These are phyloP conservation scores for Salvelinus namaycush DNA, from an alignment of 2,113 vertebrate genomes.

Conservation along the genomic window DNA sequence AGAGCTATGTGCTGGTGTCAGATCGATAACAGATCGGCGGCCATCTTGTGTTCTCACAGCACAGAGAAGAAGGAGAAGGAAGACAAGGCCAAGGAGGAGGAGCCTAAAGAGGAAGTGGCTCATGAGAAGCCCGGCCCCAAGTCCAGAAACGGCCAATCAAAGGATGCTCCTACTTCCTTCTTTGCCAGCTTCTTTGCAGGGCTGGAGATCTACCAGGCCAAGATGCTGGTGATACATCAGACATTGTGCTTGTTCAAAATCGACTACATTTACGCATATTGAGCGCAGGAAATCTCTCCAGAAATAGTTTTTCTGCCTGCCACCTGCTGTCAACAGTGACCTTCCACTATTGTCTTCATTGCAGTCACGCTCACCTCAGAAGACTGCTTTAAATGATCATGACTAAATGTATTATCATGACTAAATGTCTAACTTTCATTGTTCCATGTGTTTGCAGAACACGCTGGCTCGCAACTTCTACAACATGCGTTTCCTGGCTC, in stretches of 20 bases:
- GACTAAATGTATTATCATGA: neutral
- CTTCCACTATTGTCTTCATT: too few relatives aligned
- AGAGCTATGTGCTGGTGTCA: too few relatives aligned
- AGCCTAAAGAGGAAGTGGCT: constrained; percentile 70
- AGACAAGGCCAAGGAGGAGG: constrained; percentile 83
- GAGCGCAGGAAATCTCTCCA: too few relatives aligned
- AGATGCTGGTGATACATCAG: constrained; percentile 81
- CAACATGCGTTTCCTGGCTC: constrained; percentile 92
- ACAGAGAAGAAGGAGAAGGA: constrained; percentile 92
- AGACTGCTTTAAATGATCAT: too few relatives aligned
- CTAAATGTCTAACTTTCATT: neutral
- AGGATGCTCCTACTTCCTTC: constrained; percentile 83
- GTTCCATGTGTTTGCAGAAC: constrained; percentile 76
- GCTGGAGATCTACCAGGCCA: constrained; percentile 87
- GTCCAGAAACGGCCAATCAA: constrained; percentile 72
- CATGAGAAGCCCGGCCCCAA: constrained; percentile 79
- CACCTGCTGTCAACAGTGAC: too few relatives aligned
- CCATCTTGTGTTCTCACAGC: constrained; percentile 66
- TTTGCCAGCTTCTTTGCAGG: constrained; percentile 88
- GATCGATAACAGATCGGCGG: too few relatives aligned
- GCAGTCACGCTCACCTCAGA: too few relatives aligned
- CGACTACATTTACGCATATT: too few relatives aligned
- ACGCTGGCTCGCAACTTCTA: constrained; percentile 98
- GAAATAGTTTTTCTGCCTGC: too few relatives aligned
- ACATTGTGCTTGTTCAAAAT: too few relatives aligned